Conservation (phyloP, 2,888 invertebrate genomes). For the Actias luna region DNA sequence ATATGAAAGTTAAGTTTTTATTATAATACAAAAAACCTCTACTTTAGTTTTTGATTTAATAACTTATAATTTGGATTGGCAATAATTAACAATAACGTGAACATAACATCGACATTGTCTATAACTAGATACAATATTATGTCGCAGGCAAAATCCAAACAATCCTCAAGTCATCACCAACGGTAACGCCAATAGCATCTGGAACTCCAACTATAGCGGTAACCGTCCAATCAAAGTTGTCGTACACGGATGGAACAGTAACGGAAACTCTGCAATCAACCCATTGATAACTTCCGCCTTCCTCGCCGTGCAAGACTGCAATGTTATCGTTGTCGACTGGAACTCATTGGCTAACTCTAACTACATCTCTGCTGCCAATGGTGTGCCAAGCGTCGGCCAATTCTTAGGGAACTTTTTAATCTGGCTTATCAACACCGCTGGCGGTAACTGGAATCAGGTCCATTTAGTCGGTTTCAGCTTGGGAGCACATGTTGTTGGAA, state of each 20-base stretch:
- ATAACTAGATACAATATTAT: not conserved
- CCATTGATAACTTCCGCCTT: conserved; percentile 49
- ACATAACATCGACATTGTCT: not conserved
- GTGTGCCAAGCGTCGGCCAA: conserved; percentile 53
- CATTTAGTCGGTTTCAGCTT: conserved; percentile 69
- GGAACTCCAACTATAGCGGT: conserved; percentile 46
- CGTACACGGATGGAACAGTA: conserved; percentile 63
- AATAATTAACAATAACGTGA: too few relatives aligned
- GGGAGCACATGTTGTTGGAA: conserved; percentile 67
- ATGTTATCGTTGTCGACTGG: conserved; percentile 66
- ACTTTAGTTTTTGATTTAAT: too few relatives aligned
- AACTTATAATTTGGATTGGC: too few relatives aligned
- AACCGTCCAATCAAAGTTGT: conserved; percentile 49
- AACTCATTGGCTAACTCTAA: conserved; percentile 38
- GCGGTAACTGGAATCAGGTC: conserved; percentile 59
- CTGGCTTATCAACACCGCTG: conserved; percentile 55
- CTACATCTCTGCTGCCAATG: conserved; percentile 43
- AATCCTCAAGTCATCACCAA: conserved; percentile 44
- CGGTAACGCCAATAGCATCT: conserved; percentile 45
- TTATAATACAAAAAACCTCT: too few relatives aligned
- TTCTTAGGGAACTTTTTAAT: conserved; percentile 55
- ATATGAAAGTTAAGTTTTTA: too few relatives aligned
- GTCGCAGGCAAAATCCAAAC: conserved; percentile 46
- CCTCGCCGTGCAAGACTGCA: conserved; percentile 47
- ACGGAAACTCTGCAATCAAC: conserved; percentile 50